Evolutionary conservation across 2,888 invertebrate genomes (phyloP).

Genomic region (Heliconius ethilla): DNA sequence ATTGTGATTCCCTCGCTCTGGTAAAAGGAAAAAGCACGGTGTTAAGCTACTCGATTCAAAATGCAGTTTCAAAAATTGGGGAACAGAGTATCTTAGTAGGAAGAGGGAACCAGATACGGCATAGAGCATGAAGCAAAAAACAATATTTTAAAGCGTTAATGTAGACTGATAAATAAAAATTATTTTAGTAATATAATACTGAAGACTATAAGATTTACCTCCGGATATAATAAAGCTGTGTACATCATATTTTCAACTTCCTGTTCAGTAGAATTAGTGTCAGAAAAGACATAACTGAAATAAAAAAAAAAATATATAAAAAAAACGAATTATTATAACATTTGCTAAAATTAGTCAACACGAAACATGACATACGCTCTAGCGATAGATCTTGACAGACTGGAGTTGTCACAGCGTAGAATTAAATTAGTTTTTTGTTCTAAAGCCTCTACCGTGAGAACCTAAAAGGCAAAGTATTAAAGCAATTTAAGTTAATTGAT

Average conservation of each 20-base stretch:
- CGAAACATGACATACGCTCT: slow-evolving; percentile 54
- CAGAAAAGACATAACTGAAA: slow-evolving; percentile 65
- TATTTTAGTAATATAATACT: too few relatives aligned
- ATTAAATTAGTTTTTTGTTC: slow-evolving; percentile 57
- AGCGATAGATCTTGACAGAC: slow-evolving; percentile 56
- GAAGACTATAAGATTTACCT: slow-evolving; percentile 51
- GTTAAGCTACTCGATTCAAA: too few relatives aligned
- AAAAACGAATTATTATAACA: not conserved
- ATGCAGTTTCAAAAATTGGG: too few relatives aligned
- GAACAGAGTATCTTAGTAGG: too few relatives aligned
- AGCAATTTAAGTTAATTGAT: not conserved
- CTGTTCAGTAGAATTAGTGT: slow-evolving; percentile 52
- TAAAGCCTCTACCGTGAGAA: slow-evolving; percentile 60
- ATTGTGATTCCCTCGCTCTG: too few relatives aligned
- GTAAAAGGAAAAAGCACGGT: too few relatives aligned
- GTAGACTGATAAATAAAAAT: too few relatives aligned
- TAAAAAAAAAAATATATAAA: slow-evolving; percentile 24
- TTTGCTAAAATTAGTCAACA: not conserved
- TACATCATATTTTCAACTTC: slow-evolving; percentile 57
- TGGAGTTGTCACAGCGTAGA: slow-evolving; percentile 56
- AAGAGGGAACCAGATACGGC: too few relatives aligned
- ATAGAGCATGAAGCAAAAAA: too few relatives aligned
- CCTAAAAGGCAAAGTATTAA: slow-evolving; percentile 45
- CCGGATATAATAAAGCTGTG: slow-evolving; percentile 56
- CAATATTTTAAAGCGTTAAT: too few relatives aligned